These are phyloP conservation scores for Bombus fervidus DNA, from an alignment of 1,140 invertebrate species.

Conservation along the genomic window DNA sequence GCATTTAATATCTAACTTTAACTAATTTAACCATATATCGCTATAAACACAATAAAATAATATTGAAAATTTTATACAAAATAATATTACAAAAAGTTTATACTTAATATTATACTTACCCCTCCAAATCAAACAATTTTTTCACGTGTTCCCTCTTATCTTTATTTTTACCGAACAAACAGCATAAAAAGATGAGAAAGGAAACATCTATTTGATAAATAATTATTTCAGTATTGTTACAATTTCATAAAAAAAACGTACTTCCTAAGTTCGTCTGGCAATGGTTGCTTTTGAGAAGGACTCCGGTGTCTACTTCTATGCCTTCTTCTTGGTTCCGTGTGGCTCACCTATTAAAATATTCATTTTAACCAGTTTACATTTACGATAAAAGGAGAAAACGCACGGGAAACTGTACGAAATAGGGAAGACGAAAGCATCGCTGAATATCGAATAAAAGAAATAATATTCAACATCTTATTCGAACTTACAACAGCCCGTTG, in stretches of 20 bases:
- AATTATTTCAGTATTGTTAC: not conserved
- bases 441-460: constrained; percentile 33
- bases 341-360: constrained; percentile 73
- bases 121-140: constrained; percentile 22
- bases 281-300: constrained; percentile 79
- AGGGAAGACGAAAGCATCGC: no score
- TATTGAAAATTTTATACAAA: not conserved
- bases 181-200: not conserved
- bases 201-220: no score
- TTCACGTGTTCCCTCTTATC: not conserved
- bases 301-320: constrained; percentile 80
- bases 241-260: constrained; percentile 63
- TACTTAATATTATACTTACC: constrained; percentile 19
- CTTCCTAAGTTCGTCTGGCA: constrained; percentile 81
- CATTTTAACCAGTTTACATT: not conserved
- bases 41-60: not conserved
- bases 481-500: constrained; percentile 80
- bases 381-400: not conserved
- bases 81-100: not conserved
- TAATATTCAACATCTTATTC: constrained; percentile 29
- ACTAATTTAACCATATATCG: not conserved
- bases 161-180: not conserved
- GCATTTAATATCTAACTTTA: not conserved
- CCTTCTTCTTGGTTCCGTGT: constrained; percentile 79
- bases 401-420: not conserved